Evolutionary conservation across 2,113 vertebrate genomes (phyloP), one percentile per base, ranked within the genome.

Genomic region (Ondatra zibethicus): DNA sequence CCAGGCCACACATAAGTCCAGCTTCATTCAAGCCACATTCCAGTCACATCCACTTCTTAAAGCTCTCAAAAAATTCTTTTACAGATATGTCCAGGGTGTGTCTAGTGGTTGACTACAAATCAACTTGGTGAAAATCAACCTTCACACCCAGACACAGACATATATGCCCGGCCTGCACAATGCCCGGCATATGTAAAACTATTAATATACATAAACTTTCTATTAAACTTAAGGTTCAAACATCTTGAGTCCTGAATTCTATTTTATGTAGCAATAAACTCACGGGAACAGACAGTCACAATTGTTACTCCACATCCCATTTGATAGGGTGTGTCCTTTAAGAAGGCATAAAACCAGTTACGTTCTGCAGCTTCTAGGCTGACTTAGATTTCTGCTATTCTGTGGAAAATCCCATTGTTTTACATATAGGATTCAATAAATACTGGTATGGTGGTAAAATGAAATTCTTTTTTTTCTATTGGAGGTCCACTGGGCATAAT

Each of bases 191-290:
- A 27, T 3, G 77, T 27, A 29, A 77, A 77, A 25, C 31, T 31
- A 77, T 47, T 47, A 68, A 94, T 33, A 92, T 82, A 33, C 2
- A 42, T 12, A 25, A 12, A 78, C 29, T 27, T 96, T 33, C 76
- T 87, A 33, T 70, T 61, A 75, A 50, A 42, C 47, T 84, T 92
- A n/a, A 66, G n/a, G n/a, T 55, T 58, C 87, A 81, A 45, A 66
- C 12, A 13, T 63, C 1, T 63, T 63, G 12, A 73, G 5, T 58
- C 31, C 13, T 93, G 12, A 39, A 31, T 23, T 87, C 29, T 42
- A 8, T 80, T 31, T 93, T 72, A n/a, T 1, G 36, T 65, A n/a
- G 16, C 55, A 14, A 80, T 17, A 23, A 63, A 65, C 2, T 90
- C 55, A 36, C 19, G 77, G 55, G 63, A 33, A 27, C 90, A 80